phyloP scores from a whole-genome alignment of 1,140 invertebrate genomes.

The Cotesia typhae region DNA sequence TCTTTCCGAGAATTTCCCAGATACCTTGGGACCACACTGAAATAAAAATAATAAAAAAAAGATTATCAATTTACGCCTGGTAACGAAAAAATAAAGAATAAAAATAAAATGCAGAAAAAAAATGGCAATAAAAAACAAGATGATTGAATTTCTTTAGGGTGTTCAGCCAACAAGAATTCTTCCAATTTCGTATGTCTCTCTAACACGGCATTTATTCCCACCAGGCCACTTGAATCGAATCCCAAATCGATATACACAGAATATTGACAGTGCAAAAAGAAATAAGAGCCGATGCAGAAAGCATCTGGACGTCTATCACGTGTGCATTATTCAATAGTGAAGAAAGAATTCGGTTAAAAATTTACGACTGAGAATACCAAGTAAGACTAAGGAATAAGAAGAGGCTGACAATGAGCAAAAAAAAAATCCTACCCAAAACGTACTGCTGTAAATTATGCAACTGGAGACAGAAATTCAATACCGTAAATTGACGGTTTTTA shows the following conservation, averaged over 20 bases:
- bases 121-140: background rate
- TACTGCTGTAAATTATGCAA: background rate
- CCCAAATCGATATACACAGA: background rate
- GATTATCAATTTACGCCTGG: conserved; percentile 4
- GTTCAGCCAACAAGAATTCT: background rate
- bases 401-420: background rate
- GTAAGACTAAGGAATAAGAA: background rate
- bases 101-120: background rate
- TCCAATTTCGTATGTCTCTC: conserved; percentile 11
- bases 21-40: conserved; percentile 48
- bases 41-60: conserved; percentile 27
- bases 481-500: too few species aligned
- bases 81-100: background rate
- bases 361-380: conserved; percentile 4
- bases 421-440: background rate
- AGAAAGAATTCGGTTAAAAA: conserved; percentile 22
- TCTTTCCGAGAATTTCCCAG: conserved; percentile 51
- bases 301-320: conserved; percentile 21
- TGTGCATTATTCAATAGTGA: conserved; percentile 27
- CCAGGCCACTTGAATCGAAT: conserved; percentile 1
- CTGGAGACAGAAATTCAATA: too few species aligned
- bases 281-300: background rate
- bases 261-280: background rate
- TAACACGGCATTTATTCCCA: conserved; percentile 9
- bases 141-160: conserved; percentile 10